phyloP scores from a whole-genome alignment of 2,113 vertebrate species.

The Crotalus viridis region DNA sequence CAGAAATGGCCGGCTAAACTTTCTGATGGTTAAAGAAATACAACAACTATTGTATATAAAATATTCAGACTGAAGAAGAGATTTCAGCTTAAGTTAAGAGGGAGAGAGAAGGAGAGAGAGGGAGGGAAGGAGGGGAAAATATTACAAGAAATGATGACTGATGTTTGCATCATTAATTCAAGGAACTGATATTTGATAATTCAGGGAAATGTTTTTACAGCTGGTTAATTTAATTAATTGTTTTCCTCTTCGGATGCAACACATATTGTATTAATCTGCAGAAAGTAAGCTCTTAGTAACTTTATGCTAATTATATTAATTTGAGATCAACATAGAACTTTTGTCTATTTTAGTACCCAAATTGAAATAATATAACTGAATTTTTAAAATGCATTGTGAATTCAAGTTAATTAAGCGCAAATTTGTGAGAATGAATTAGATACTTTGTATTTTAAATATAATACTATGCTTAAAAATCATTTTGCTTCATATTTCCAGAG shows the following conservation, averaged over 20 bases:
- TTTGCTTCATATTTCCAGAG: not conserved
- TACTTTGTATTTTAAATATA: not conserved
- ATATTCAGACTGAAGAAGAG: not conserved
- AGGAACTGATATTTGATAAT: not conserved
- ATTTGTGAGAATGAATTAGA: not conserved
- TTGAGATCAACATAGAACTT: constrained; percentile 31
- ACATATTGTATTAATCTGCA: not conserved
- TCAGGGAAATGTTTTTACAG: not conserved
- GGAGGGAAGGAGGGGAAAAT: not conserved
- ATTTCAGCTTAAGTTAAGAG: not conserved
- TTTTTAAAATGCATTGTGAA: not conserved
- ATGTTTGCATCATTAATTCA: not conserved
- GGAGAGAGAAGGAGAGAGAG: not conserved
- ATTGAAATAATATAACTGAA: not conserved
- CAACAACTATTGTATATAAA: not conserved
- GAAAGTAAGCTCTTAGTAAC: not conserved
- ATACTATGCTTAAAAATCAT: not conserved
- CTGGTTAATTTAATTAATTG: not conserved
- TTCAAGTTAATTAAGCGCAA: fast-evolving
- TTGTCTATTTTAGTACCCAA: not conserved
- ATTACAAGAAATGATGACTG: not conserved
- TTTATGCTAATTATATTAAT: constrained; percentile 7
- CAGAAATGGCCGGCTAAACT: not conserved
- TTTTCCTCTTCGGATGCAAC: not conserved
- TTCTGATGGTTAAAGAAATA: not conserved